Base-by-base conservation (phyloP, 2,888 invertebrate species). In the Eilema caniola region DNA sequence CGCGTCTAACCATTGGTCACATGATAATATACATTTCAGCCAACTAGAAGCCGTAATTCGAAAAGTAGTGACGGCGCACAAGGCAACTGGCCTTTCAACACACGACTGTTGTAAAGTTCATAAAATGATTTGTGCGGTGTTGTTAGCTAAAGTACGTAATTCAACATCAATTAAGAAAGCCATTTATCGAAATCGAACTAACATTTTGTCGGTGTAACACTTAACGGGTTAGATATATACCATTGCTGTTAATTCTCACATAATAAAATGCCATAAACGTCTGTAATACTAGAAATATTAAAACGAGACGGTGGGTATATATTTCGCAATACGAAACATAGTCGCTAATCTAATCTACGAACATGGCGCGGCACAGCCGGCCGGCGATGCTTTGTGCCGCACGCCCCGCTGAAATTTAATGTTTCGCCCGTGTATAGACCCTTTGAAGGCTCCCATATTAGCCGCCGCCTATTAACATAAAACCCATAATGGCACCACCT, bases 371-470 rank as follows among this genome's bases (percentile, higher is more conserved):
- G 72, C 77, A 78, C 80, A 79, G 69, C 69, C 69, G 76, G 73
- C 78, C 79, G 80, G 76, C 82, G 83, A 78, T 83, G 88, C 88
- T 87, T 85, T 88, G 87, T 86, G 82, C 81, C 83, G 70, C 71
- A 88, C 88, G 90, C 87, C 87, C 74, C 87, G 89, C 79, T 88
- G 88, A 90, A 91, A 92, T 92, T 90, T 92, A 91, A 92, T 88
- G 90, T 92, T 89, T 86, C 88, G 85, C 86, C 83, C 85, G 83
- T 84, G 84, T 82, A 85, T 71, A 82, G 81, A 82, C 89, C 90
- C 93, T 93, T 94, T 93, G 92, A 92, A 89, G 87, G 90, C 86
- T 86, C 85, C 81, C 90, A 91, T 92, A 93, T 92, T 92, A 93
- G 89, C 89, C 88, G 85, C 86, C 84, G 83, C 85, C 88, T 91